Conservation (phyloP, 2,113 vertebrate species). For the Arenaria interpres region DNA sequence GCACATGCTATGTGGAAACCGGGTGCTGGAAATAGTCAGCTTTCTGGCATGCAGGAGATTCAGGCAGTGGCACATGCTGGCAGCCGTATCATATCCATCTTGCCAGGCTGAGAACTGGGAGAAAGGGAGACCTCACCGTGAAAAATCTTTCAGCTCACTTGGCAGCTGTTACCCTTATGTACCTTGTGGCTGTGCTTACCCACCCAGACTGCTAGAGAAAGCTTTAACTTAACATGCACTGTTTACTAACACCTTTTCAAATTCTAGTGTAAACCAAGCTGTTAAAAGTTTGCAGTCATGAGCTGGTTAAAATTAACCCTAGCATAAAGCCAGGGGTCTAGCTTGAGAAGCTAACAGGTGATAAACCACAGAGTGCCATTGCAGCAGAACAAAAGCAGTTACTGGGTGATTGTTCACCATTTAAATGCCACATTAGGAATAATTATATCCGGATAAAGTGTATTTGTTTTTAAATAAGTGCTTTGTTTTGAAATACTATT, state of each 20-base stretch:
- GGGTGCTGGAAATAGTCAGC: neutral
- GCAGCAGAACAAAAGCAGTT: neutral
- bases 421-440: neutral
- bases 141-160: neutral
- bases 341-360: neutral
- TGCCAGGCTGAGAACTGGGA: neutral
- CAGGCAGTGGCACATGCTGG: neutral
- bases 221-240: neutral
- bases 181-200: neutral
- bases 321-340: neutral
- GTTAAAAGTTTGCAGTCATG: neutral
- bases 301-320: slow-evolving; percentile 30
- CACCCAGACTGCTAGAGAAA: neutral
- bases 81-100: neutral
- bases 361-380: neutral
- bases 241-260: slow-evolving; percentile 39
- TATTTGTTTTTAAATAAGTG: neutral
- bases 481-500: neutral
- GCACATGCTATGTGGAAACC: neutral
- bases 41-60: neutral
- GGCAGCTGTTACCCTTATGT: neutral
- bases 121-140: neutral
- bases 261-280: neutral
- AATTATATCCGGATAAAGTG: neutral
- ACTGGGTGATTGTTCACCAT: neutral